phyloP scores from a whole-genome alignment of 1,140 invertebrate species.

The Drosophila tsacasi region DNA sequence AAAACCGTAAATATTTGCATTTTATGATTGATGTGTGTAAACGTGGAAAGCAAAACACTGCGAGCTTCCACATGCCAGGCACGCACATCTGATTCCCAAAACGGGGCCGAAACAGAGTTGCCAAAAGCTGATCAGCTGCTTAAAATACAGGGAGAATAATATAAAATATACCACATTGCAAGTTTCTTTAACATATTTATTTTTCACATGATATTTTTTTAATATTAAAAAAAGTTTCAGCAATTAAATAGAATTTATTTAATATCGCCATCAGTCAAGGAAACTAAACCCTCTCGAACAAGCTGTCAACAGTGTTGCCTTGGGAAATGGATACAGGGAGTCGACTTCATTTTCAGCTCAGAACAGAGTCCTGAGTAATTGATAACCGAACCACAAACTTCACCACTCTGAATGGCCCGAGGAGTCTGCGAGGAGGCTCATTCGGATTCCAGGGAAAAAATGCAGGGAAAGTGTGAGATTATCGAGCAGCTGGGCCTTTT shows the following conservation, averaged over 20 bases:
- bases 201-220: too few species aligned
- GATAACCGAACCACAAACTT: slow-evolving; percentile 38
- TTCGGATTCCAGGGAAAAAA: slow-evolving; percentile 10
- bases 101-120: slow-evolving; percentile 18
- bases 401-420: slow-evolving; percentile 6
- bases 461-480: slow-evolving; percentile 16
- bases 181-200: background rate
- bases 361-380: slow-evolving; percentile 30
- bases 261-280: too few species aligned
- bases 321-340: slow-evolving; percentile 1
- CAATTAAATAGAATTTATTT: background rate
- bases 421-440: background rate
- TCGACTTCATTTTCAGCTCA: slow-evolving; percentile 24
- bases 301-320: background rate
- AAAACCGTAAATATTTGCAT: slow-evolving; percentile 81
- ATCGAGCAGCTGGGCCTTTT: slow-evolving; percentile 25
- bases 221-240: too few species aligned
- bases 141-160: background rate
- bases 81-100: slow-evolving; percentile 55
- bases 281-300: background rate
- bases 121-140: background rate
- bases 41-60: slow-evolving; percentile 52
- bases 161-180: background rate
- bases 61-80: slow-evolving; percentile 58
- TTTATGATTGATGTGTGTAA: slow-evolving; percentile 79